phyloP scores from a whole-genome alignment of 2,113 vertebrate species.

The Scytalopus superciliaris region DNA sequence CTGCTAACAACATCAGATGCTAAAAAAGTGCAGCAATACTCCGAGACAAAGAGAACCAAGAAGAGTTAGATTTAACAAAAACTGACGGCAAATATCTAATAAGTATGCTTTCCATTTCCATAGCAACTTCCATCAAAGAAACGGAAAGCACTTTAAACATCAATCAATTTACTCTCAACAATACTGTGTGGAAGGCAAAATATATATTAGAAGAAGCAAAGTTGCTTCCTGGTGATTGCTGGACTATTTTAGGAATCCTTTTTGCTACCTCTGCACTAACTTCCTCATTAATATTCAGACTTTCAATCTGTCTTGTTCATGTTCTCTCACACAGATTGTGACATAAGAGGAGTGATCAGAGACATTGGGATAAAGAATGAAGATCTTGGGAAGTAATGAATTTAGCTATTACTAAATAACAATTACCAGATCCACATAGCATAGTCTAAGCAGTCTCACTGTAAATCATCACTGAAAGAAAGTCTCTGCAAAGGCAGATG shows the following conservation, averaged over 20 bases:
- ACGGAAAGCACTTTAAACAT: constrained; percentile 33
- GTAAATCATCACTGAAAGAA: neutral
- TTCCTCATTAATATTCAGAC: neutral
- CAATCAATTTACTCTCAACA: constrained; percentile 51
- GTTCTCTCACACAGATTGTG: neutral
- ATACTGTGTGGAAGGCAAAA: constrained; percentile 24
- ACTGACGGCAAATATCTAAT: constrained; percentile 13
- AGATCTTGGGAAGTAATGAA: neutral
- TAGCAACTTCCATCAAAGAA: constrained; percentile 43
- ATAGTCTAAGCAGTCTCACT: neutral
- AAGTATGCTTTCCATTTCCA: constrained; percentile 52
- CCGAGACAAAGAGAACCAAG: neutral
- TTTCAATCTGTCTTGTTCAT: neutral
- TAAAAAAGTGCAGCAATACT: neutral
- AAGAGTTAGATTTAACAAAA: constrained; percentile 22
- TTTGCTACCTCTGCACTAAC: neutral
- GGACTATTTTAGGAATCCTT: neutral
- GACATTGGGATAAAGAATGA: neutral
- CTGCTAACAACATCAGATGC: neutral
- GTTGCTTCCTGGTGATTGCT: constrained; percentile 26
- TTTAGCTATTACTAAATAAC: neutral
- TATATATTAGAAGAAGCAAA: constrained; percentile 29
- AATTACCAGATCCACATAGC: neutral
- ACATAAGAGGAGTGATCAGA: neutral
- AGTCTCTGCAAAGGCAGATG: neutral